Evolutionary conservation across 2,797 vertebrate species (phyloP), one percentile per base, ranked within the genome.

Genomic region (Hypotaenidia okinawae): DNA sequence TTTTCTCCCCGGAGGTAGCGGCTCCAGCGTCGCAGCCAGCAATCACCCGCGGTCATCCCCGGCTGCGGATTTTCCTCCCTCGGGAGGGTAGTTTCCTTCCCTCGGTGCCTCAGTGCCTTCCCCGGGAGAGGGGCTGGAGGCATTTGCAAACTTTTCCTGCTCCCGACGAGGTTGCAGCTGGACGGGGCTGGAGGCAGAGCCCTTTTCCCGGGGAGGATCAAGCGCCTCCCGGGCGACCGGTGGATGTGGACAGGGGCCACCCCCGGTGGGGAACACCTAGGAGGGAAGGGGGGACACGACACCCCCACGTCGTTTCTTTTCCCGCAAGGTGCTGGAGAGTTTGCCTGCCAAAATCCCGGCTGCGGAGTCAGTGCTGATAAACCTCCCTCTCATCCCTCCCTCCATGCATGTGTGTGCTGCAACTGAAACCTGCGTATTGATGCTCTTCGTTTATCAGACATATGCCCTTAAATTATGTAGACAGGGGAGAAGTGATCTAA

Each of bases 81-180:
- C 66, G 80, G 19, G 74, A 18, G 28, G 45, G 10, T 32, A 32
- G 47, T 80, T 59, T 39, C 11, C 37, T 22, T 16, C 41, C 23
- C 55, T 16, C 39, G 5, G 9, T 30, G 58, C 92, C 58, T 61
- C 73, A 3, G 32, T 63, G 80, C 66, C 69, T 59, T 73, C n/a
- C 62, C 69, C n/a, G 61, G 18, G 37, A 10, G 41, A 68, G 28
- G 54, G 82, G 75, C 30, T 93, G 89, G 72, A 94, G 68, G 80
- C 52, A 87, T 94, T 89, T 81, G 32, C 86, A 96, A 97, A 98
- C 96, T 98, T 97, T 96, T 95, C 45, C 47, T 84, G 76, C 73
- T 87, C 24, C 69, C 49, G 41, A 32, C 24, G 78, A 89, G 83
- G 87, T 6, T 77, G 64, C 45, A 23, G 67, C 84, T 90, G 89